These are phyloP conservation scores for Okapia johnstoni DNA, from an alignment of 2,113 vertebrate species.

Conservation along the genomic window DNA sequence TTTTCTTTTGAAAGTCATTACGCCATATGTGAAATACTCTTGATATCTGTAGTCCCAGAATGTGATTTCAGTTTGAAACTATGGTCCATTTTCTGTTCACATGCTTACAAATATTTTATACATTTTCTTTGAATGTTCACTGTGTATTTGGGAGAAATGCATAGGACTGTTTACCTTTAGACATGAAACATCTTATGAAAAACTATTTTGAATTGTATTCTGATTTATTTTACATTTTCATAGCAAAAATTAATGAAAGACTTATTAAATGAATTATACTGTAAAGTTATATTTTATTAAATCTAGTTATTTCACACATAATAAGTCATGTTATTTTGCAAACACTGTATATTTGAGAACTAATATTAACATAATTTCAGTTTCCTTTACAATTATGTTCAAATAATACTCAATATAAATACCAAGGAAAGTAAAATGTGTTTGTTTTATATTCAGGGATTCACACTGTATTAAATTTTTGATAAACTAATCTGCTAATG, in stretches of 20 bases:
- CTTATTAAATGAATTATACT: background rate
- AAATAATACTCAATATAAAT: background rate
- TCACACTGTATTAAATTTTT: background rate
- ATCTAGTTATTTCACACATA: background rate
- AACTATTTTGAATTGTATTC: background rate
- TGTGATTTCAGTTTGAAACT: background rate
- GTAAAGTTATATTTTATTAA: background rate
- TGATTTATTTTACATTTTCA: constrained; percentile 6
- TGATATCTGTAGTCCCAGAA: background rate
- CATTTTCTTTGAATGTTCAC: background rate
- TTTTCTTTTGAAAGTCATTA: background rate
- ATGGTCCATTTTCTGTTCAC: background rate
- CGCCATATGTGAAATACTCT: background rate
- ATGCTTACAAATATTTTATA: background rate
- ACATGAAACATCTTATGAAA: background rate
- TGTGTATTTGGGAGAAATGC: background rate
- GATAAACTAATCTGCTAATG: background rate
- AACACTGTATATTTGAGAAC: background rate
- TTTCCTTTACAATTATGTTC: background rate
- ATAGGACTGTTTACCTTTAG: background rate
- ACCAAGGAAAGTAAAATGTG: background rate
- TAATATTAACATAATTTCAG: background rate
- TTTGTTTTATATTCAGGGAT: background rate
- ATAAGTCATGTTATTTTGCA: background rate
- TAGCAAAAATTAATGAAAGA: background rate